Evolutionary conservation across 2,888 invertebrate genomes (phyloP).

Genomic region (Matsumyia berberina): DNA sequence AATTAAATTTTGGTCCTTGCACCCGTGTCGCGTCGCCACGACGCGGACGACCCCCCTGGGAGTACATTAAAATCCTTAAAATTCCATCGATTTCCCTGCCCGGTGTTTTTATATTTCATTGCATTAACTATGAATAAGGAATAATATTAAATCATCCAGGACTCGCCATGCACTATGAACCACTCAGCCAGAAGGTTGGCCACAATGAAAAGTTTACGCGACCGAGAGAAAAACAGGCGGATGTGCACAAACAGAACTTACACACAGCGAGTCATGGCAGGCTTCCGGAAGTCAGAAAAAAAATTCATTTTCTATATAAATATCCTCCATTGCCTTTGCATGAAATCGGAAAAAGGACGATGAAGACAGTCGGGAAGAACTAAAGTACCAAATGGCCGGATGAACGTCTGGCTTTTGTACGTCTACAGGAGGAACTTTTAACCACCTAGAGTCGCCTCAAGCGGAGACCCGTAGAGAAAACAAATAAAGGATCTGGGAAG

Average conservation of each 20-base stretch:
- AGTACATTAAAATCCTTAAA: slow-evolving; percentile 38
- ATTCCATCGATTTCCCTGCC: slow-evolving; percentile 47
- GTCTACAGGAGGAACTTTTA: slow-evolving; percentile 25
- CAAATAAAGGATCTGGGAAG: slow-evolving; percentile 33
- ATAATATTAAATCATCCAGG: slow-evolving; percentile 47
- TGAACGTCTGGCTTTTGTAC: slow-evolving; percentile 46
- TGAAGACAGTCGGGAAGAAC: slow-evolving; percentile 18
- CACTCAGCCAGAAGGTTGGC: slow-evolving; percentile 35
- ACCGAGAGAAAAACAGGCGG: slow-evolving; percentile 17
- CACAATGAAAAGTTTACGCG: slow-evolving; percentile 27
- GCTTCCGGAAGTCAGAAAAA: slow-evolving; percentile 44
- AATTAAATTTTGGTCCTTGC: slow-evolving; percentile 65
- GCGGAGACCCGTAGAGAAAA: slow-evolving; percentile 2
- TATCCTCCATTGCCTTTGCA: slow-evolving; percentile 36
- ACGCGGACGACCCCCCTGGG: neutral
- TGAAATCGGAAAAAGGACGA: slow-evolving; percentile 2
- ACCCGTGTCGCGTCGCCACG: neutral
- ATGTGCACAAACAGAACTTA: slow-evolving; percentile 30
- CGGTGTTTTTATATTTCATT: slow-evolving; percentile 21
- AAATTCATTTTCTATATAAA: slow-evolving; percentile 45
- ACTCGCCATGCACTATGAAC: slow-evolving; percentile 30
- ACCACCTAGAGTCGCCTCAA: neutral
- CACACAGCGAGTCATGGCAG: slow-evolving; percentile 5
- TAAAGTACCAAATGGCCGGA: slow-evolving; percentile 25
- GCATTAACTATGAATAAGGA: slow-evolving; percentile 9